Evolutionary conservation across 2,888 invertebrate species (phyloP).

Genomic region (Acholoe squamosa): DNA sequence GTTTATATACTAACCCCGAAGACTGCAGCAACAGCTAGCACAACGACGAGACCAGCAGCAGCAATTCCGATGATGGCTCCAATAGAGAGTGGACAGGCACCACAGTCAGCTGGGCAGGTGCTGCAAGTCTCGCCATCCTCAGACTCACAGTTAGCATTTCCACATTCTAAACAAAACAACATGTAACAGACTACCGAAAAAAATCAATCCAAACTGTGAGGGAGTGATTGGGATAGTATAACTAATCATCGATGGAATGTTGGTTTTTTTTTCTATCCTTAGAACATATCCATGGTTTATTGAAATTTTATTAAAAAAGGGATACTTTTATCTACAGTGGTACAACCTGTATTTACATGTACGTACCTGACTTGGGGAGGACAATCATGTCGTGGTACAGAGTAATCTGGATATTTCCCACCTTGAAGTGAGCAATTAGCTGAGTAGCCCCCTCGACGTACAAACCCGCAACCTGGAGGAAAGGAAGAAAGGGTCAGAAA

Average conservation of each 20-base stretch:
- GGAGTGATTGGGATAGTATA: too few relatives aligned
- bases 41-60: constrained; percentile 67
- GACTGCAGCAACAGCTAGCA: constrained; percentile 67
- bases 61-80: constrained; percentile 74
- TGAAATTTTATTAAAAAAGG: too few relatives aligned
- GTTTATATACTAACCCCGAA: constrained; percentile 61
- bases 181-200: too few relatives aligned
- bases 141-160: constrained; percentile 74
- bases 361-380: constrained; percentile 75
- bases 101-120: constrained; percentile 78
- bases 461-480: constrained; percentile 71
- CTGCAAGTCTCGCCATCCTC: constrained; percentile 75
- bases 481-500: too few relatives aligned
- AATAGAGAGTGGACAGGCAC: constrained; percentile 74
- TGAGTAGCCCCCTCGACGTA: constrained; percentile 74
- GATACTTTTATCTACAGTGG: too few relatives aligned
- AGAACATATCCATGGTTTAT: too few relatives aligned
- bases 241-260: too few relatives aligned
- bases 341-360: background rate
- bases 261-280: too few relatives aligned
- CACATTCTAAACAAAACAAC: constrained; percentile 72
- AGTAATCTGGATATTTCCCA: constrained; percentile 76
- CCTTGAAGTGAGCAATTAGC: constrained; percentile 78
- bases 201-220: too few relatives aligned
- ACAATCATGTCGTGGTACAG: constrained; percentile 73